Evolutionary conservation across 2,113 vertebrate genomes (phyloP), one percentile per base, ranked within the genome.

Genomic region (Callipepla californica): DNA sequence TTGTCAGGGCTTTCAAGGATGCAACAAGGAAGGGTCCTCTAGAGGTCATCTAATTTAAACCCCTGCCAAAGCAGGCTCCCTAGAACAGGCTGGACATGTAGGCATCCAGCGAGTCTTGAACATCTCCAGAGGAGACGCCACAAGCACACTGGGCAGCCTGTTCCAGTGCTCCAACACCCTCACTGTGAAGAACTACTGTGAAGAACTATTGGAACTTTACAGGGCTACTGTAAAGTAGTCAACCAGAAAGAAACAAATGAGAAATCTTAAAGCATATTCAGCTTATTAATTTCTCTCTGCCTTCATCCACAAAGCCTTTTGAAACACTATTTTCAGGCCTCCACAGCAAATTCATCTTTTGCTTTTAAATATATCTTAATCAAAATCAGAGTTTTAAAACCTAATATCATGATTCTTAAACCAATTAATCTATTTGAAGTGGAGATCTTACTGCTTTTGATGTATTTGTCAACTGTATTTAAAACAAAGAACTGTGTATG

Each of bases 401-500:
- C 32, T 8, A 28, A 2, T 38, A 62, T 63, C 30, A n/a, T 32
- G 1, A 45, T 9, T 68, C 55, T 70, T 84, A 58, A 80, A 80
- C 85, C 77, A 90, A 21, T 72, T 80, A 92, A 97, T 90, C 76
- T 25, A 7, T 47, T 85, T 3, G 16, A 74, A 92, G 50, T 42
- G 17, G 42, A 89, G 42, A 32, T 59, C 92, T 88, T 77, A 30
- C 80, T 90, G 62, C 55, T 87, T 95, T 93, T 62, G 22, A 67
- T 82, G 11, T 47, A 85, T 95, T 97, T 90, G 45, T 72, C 85
- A 92, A 85, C 34, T 50, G 48, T 8, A 22, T n/a, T 74, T 95
- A 67, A 26, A 65, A 87, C 83, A 87, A 70, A 44, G 67, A 80
- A 94, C n/a, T 7, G n/a, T 13, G 7, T 23, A 91, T 5, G 9